Evolutionary conservation across 2,888 invertebrate genomes (phyloP).

Genomic region (Scotopteryx bipunctaria): DNA sequence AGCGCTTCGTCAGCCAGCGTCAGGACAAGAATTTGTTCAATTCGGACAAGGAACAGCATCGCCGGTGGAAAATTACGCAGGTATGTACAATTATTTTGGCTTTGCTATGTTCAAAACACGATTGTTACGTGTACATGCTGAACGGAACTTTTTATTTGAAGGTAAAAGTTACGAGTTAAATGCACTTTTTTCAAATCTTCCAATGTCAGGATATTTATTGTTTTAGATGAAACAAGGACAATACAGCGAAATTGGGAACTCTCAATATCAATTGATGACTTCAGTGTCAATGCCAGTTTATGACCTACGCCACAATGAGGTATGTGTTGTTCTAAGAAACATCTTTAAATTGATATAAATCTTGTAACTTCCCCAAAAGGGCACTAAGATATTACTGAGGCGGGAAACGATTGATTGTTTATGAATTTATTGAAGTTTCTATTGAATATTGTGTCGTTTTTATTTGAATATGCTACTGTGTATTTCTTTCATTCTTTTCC

Average conservation of each 20-base stretch:
- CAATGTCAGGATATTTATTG: not conserved
- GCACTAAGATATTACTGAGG: constrained; percentile 25
- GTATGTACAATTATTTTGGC: constrained; percentile 29
- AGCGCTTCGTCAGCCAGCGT: constrained; percentile 87
- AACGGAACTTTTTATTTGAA: no score
- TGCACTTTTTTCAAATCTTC: not conserved
- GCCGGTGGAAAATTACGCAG: constrained; percentile 80
- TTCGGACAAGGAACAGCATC: constrained; percentile 85
- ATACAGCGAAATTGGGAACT: constrained; percentile 83
- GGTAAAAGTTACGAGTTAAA: no score
- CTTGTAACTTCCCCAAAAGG: constrained; percentile 25
- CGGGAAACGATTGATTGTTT: constrained; percentile 21
- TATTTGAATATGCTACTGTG: no score
- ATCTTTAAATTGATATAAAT: constrained; percentile 6
- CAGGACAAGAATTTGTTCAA: constrained; percentile 84
- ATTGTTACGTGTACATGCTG: not conserved
- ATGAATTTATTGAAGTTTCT: constrained; percentile 3
- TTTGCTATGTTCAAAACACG: not conserved
- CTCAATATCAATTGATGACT: constrained; percentile 93
- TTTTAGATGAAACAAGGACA: constrained; percentile 84
- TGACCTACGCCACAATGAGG: constrained; percentile 93
- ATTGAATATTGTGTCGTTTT: no score
- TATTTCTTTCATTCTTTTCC: constrained; percentile 33
- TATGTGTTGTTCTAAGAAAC: constrained; percentile 71
- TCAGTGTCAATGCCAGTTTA: constrained; percentile 97